Percentiles rank a stretch among this genome's conserved stretches.
Conservation (phyloP, 2,797 vertebrate genomes). For the Masticophis lateralis region DNA sequence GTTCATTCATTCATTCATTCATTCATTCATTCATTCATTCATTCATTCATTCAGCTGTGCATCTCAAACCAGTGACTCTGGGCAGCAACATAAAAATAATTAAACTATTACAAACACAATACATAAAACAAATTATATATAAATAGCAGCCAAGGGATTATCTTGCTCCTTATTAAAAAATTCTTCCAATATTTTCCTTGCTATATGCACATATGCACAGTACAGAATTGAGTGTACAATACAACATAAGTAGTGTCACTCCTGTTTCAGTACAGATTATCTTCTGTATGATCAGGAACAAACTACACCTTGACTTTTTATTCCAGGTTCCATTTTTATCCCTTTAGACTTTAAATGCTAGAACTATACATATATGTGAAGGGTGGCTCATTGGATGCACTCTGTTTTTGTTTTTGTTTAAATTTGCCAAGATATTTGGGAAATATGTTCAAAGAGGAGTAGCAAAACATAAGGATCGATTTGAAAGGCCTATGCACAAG, state of each 20-base stretch:
- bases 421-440: neutral
- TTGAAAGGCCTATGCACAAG: neutral
- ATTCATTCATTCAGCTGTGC: neutral
- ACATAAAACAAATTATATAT: neutral
- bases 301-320: neutral
- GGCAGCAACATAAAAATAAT: neutral
- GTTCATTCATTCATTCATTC: no score
- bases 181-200: neutral
- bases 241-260: neutral
- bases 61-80: neutral
- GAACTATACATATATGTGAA: neutral
- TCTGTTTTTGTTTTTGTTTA: slow-evolving; percentile 14
- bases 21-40: no score
- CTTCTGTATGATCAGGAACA: neutral
- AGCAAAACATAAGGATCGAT: no score
- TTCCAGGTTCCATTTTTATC: neutral
- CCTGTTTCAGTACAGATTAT: neutral
- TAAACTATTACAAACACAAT: neutral
- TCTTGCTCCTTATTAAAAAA: slow-evolving; percentile 18
- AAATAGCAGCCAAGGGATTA: slow-evolving; percentile 23
- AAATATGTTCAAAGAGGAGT: neutral
- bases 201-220: neutral
- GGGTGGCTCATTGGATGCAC: neutral
- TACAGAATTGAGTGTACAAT: neutral
- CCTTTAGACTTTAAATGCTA: neutral